Base-by-base conservation (phyloP, 2,888 invertebrate genomes). In the Isoperla grammatica region DNA sequence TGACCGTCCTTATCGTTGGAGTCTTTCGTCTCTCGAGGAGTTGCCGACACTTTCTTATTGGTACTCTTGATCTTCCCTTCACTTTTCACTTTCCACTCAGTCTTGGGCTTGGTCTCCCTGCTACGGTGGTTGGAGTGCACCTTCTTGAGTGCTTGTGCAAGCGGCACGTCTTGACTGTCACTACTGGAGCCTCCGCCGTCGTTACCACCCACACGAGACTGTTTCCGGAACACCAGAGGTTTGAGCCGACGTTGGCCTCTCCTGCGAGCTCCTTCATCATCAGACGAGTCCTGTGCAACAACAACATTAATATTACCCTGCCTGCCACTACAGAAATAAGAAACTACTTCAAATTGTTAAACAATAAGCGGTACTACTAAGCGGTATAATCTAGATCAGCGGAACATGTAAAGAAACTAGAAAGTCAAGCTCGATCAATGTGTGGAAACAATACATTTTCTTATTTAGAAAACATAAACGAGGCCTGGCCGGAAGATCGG, bases 201-300 rank as follows among this genome's bases (percentile, higher is more conserved):
- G 3, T 9, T 19, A 4, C n/a, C 9, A 2, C 29, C 15, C 23
- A 3, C 29, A 2, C 29, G 12, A 6, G 37, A 13, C 45, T 60
- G 60, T 42, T 63, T 63, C 13, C 60, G 57, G 39, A 57, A 58
- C 8, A 60, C 19, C 11, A 63, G 29, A 4, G 60, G 55, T 5
- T 58, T 54, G 12, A 56, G 40, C 1, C 62, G 57, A 3, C 62
- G 55, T 19, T 40, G 42, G 4, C 60, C 49, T 2, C 62, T 48
- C 11, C 60, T 53, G 11, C 56, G 35, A 2, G 48, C 19, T 17
- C 57, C 58, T 29, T 63, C 62, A 12, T 63, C 62, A 50, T 63
- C 62, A 8, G 62, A 63, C 8, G 60, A 57, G 45, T 63, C 62
- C 62, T 63, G 35, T 19, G n/a, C n/a, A n/a, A n/a, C n/a, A n/a